A percentile compares a stretch with the other conserved stretches of the same genome.
These are phyloP conservation scores for Idaea aversata DNA, from an alignment of 2,888 invertebrate genomes.

Conservation along the genomic window DNA sequence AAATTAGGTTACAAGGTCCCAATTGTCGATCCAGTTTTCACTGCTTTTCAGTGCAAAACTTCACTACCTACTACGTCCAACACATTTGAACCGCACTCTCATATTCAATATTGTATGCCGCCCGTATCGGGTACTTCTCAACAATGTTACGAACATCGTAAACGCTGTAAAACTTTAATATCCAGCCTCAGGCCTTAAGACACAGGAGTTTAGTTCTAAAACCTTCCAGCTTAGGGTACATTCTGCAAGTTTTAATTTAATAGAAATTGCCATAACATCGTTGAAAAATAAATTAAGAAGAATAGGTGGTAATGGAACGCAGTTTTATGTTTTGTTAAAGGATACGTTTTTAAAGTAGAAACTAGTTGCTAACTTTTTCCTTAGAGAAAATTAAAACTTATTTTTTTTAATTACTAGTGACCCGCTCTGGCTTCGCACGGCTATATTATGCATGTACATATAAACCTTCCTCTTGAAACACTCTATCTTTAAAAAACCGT, in stretches of 20 bases:
- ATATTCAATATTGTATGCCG: constrained; percentile 47
- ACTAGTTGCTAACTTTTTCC: too few species aligned
- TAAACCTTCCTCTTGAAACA: too few species aligned
- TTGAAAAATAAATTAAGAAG: constrained; percentile 8
- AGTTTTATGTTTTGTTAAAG: background rate
- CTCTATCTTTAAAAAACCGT: too few species aligned
- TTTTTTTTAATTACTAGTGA: too few species aligned
- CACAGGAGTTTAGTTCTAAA: background rate
- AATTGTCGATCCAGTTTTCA: background rate
- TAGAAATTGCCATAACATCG: constrained; percentile 2
- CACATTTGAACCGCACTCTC: background rate
- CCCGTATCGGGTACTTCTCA: constrained; percentile 23
- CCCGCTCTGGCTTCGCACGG: too few species aligned
- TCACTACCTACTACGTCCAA: background rate
- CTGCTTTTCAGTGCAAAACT: constrained; percentile 10
- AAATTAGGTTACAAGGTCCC: too few species aligned
- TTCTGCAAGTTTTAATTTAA: constrained; percentile 1
- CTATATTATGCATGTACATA: too few species aligned
- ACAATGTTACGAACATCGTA: constrained; percentile 3
- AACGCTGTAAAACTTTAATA: constrained; percentile 17
- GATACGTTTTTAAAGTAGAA: too few species aligned
- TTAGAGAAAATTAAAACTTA: too few species aligned
- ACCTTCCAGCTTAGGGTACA: background rate
- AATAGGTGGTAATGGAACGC: background rate
- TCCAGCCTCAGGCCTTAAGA: background rate